Evolutionary conservation across 1,140 invertebrate genomes (phyloP).

Genomic region (Drosophila pallidifrons): DNA sequence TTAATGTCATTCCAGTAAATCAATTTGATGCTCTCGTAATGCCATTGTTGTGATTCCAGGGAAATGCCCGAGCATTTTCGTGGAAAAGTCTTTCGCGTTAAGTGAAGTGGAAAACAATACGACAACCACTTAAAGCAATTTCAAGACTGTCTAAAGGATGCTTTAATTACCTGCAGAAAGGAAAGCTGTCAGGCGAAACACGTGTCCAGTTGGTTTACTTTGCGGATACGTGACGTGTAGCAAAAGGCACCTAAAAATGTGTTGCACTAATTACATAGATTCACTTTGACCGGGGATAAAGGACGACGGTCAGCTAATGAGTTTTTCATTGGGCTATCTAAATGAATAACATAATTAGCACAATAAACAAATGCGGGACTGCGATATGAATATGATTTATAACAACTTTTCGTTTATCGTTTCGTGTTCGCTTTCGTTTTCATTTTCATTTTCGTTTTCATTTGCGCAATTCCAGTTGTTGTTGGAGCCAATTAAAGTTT

Average conservation of each 20-base stretch:
- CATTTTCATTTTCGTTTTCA: no score
- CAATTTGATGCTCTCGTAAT: conserved; percentile 14
- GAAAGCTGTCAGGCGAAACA: conserved; percentile 9
- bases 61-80: neutral
- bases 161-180: conserved; percentile 16
- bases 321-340: conserved; percentile 29
- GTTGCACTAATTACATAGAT: conserved; percentile 27
- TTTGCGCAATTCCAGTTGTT: conserved; percentile 2
- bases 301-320: conserved; percentile 15
- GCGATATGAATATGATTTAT: conserved; percentile 31
- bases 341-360: conserved; percentile 28
- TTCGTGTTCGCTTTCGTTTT: neutral
- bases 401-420: conserved; percentile 11
- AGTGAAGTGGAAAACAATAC: neutral
- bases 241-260: conserved; percentile 3
- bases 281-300: neutral
- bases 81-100: neutral
- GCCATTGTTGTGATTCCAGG: neutral
- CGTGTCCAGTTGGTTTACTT: conserved; percentile 5
- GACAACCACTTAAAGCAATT: neutral
- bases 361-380: conserved; percentile 26
- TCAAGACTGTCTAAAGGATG: neutral
- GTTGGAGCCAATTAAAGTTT: conserved; percentile 14
- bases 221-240: conserved; percentile 54
- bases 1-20: neutral